Conservation (phyloP, 2,113 vertebrate genomes). For the Macrotus californicus region DNA sequence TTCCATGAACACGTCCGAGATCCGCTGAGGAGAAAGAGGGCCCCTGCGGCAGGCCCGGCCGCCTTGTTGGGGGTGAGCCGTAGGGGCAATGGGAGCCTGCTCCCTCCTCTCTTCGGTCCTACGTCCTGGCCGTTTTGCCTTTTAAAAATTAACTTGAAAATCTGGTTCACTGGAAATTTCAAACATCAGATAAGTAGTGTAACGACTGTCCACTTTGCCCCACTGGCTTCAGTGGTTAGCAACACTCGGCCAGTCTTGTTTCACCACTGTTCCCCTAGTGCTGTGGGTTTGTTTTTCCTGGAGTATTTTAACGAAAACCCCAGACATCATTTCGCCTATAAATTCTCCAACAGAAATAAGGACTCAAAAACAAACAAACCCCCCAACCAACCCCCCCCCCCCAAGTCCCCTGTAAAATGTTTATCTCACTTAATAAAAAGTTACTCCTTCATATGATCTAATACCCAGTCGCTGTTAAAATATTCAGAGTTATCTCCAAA, state of each 20-base stretch:
- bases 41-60: no score
- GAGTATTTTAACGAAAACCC: not conserved
- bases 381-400: no score
- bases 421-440: accelerated
- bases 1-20: no score
- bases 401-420: no score
- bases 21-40: not conserved
- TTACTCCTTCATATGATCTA: not conserved
- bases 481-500: not conserved
- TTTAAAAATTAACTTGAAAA: not conserved
- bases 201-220: accelerated
- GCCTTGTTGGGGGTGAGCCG: no score
- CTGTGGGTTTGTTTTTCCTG: not conserved
- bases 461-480: not conserved
- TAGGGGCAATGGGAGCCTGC: no score
- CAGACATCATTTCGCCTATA: not conserved
- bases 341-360: not conserved
- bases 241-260: accelerated
- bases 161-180: accelerated
- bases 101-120: accelerated
- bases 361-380: no score
- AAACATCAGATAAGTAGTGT: accelerated
- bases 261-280: not conserved
- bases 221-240: not conserved
- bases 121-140: accelerated